phyloP scores from a whole-genome alignment of 2,797 vertebrate genomes.

The Melanotaenia boesemani region DNA sequence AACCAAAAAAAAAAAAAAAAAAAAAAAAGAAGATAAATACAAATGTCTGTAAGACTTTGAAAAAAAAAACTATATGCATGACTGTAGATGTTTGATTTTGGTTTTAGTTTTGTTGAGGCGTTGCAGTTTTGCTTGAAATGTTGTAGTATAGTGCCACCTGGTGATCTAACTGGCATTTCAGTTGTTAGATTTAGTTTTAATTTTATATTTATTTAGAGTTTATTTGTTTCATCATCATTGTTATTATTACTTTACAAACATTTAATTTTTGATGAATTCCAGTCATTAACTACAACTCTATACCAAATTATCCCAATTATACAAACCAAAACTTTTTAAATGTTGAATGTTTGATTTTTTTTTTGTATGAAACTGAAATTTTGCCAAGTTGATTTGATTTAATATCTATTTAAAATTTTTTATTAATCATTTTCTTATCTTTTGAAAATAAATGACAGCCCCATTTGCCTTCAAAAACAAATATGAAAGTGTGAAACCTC shows the following conservation, averaged over 20 bases:
- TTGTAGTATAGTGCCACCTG: conserved; percentile 60
- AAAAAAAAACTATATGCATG: conserved; percentile 18
- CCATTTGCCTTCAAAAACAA: too few relatives aligned
- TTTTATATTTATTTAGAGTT: neutral
- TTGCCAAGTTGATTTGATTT: neutral
- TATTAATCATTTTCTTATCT: too few relatives aligned
- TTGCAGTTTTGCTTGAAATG: neutral
- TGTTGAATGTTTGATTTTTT: too few relatives aligned
- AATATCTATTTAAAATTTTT: neutral
- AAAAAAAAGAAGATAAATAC: conserved; percentile 23
- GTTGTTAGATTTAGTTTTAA: neutral
- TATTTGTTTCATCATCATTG: neutral
- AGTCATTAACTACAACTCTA: too few relatives aligned
- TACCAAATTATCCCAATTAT: too few relatives aligned
- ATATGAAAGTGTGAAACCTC: too few relatives aligned
- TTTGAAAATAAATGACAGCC: too few relatives aligned
- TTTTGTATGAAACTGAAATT: neutral
- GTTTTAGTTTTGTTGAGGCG: neutral
- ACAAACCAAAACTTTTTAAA: too few relatives aligned
- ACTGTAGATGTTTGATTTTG: neutral
- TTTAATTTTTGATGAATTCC: too few relatives aligned
- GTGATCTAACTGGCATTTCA: conserved; percentile 16
- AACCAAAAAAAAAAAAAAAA: neutral
- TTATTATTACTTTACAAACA: neutral
- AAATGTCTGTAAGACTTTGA: conserved; percentile 20